Percentiles rank a stretch among this genome's conserved stretches.
phyloP scores from a whole-genome alignment of 2,113 vertebrate genomes.

The Sapayoa aenigma region DNA sequence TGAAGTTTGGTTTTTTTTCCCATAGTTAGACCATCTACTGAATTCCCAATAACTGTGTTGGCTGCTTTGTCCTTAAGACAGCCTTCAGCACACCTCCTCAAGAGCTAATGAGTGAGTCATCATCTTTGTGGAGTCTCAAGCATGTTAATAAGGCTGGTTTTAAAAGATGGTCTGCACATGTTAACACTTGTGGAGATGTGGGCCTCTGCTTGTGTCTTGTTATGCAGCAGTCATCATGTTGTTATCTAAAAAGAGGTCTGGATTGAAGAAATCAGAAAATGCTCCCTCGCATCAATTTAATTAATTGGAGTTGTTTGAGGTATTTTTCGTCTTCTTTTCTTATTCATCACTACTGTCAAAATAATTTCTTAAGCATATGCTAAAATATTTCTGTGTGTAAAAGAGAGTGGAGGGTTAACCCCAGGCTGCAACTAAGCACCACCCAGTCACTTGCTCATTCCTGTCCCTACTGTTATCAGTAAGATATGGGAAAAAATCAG shows the following conservation, averaged over 20 bases:
- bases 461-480: neutral
- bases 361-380: neutral
- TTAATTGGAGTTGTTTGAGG: rapidly evolving
- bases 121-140: neutral
- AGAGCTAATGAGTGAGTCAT: neutral
- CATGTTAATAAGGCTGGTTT: neutral
- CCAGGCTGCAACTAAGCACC: neutral
- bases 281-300: neutral
- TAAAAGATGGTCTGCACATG: neutral
- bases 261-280: neutral
- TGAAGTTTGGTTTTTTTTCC: no score
- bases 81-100: neutral
- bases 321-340: neutral
- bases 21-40: no score
- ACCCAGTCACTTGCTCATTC: neutral
- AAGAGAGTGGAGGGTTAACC: neutral
- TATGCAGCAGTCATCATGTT: neutral
- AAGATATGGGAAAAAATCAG: neutral
- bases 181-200: neutral
- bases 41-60: neutral
- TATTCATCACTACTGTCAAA: neutral
- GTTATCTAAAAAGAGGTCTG: neutral
- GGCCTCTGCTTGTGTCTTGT: neutral
- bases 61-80: neutral
- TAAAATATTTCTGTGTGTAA: neutral